Evolutionary conservation across 1,140 invertebrate genomes (phyloP), one percentile per base, ranked within the genome.

Genomic region (Nasonia giraulti): DNA sequence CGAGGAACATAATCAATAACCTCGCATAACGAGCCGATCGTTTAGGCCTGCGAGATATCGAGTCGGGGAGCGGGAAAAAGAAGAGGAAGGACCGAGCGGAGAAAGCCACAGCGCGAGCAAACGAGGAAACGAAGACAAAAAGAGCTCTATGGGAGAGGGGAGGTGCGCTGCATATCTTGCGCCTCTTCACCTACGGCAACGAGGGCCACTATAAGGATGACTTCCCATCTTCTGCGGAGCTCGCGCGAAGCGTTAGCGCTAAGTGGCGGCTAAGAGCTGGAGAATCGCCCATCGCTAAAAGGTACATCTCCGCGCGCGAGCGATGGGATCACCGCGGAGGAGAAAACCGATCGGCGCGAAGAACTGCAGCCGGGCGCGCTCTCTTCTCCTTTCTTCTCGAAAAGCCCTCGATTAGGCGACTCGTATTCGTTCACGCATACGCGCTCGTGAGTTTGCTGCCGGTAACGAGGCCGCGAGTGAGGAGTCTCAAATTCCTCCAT

Each of bases 231-330:
- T 79, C n/a, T 23, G 7, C 5, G 17, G 1, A 62, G 55, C 55
- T 62, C 20, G 1, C 12, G 6, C 27, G 10, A 83, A 71, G 75
- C 66, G 76, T 69, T 37, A 47, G 76, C 76, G 47, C 76, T 84
- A 84, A 84, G 82, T 84, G 82, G 82, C 82, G 82, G 76, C 76
- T 79, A 84, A 84, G 68, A 84, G 82, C 82, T 78, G 74, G 76
- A 50, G 37, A 44, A 83, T 77, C 73, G 55, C 23, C 14, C 27
- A 40, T 66, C 81, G 81, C 82, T 83, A 83, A 83, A 62, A 83
- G 74, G 14, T 76, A 40, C 50, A 66, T 75, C 80, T 55, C 74
- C 1, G 17, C 47, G 80, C 33, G 17, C 47, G 71, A 68, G 20
- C 33, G 81, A 83, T 83, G 33, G 50, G 23, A 75, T 83, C 74